Evolutionary conservation across 2,888 invertebrate species (phyloP).

Genomic region (Cataglyphis altisquamis): DNA sequence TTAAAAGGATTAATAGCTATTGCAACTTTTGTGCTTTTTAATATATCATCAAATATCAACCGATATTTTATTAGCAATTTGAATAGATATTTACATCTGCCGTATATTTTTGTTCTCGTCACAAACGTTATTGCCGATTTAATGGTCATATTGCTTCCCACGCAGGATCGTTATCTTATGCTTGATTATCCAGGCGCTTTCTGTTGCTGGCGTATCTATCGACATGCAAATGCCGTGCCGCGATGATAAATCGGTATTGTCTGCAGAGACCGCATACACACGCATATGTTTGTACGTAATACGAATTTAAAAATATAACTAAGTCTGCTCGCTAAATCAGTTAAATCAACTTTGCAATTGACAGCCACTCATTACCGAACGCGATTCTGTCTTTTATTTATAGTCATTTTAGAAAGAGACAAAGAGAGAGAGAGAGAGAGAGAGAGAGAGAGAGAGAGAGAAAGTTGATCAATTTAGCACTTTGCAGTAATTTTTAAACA

Average conservation of each 20-base stretch:
- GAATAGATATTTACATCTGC: background rate
- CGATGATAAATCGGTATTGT: constrained; percentile 53
- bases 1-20: background rate
- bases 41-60: background rate
- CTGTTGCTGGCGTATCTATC: constrained; percentile 50
- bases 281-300: background rate
- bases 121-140: constrained; percentile 25
- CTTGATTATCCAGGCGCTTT: constrained; percentile 46
- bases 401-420: constrained; percentile 4
- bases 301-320: constrained; percentile 50
- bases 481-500: constrained; percentile 24
- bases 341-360: constrained; percentile 45
- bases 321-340: constrained; percentile 21
- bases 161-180: constrained; percentile 51
- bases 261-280: constrained; percentile 7
- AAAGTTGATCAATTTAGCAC: background rate
- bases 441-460: background rate
- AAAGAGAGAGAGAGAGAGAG: background rate
- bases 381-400: constrained; percentile 31
- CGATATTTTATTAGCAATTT: background rate
- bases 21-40: background rate
- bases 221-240: constrained; percentile 41
- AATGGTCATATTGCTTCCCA: constrained; percentile 39
- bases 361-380: background rate
- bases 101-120: constrained; percentile 13